Evolutionary conservation across 92 coral and sea anemone species (phyloP).

Genomic region (Palythoa heliodiscus): DNA sequence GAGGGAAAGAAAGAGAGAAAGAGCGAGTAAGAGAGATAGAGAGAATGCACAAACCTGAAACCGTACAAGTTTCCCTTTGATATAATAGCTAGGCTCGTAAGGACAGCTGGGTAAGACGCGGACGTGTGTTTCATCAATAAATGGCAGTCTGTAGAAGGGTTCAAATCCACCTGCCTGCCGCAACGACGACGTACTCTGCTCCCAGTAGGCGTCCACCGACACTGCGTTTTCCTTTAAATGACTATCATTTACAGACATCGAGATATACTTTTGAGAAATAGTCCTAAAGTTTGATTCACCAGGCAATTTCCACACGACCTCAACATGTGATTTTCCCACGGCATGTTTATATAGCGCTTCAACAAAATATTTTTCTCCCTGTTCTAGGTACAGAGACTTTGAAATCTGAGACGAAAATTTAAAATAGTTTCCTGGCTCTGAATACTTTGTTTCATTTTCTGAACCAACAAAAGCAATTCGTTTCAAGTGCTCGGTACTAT

Average conservation of each 20-base stretch:
- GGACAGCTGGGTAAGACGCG: constrained; percentile 63
- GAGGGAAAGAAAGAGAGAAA: too few species aligned
- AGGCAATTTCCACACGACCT: constrained; percentile 81
- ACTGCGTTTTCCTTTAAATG: constrained; percentile 61
- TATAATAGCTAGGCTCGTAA: constrained; percentile 88
- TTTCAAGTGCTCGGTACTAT: constrained; percentile 48
- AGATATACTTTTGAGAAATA: constrained; percentile 62
- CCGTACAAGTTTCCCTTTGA: constrained; percentile 66
- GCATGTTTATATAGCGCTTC: constrained; percentile 82
- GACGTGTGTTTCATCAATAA: constrained; percentile 47
- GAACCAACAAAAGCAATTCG: constrained; percentile 73
- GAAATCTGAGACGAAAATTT: constrained; percentile 69
- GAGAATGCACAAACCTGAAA: constrained; percentile 61
- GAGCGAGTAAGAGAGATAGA: too few species aligned
- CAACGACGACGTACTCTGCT: constrained; percentile 34
- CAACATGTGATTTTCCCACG: constrained; percentile 56
- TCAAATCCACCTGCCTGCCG: constrained; percentile 31
- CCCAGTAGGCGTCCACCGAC: constrained; percentile 50
- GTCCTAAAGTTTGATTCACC: constrained; percentile 45
- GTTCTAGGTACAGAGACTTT: constrained; percentile 44
- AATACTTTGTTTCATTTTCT: constrained; percentile 22
- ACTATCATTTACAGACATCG: constrained; percentile 58
- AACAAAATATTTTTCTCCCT: constrained; percentile 59
- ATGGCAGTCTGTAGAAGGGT: constrained; percentile 40
- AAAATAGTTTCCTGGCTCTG: constrained; percentile 53